Evolutionary conservation across 2,888 invertebrate genomes (phyloP), one percentile per base, ranked within the genome.

Genomic region (Chalcis sispes): DNA sequence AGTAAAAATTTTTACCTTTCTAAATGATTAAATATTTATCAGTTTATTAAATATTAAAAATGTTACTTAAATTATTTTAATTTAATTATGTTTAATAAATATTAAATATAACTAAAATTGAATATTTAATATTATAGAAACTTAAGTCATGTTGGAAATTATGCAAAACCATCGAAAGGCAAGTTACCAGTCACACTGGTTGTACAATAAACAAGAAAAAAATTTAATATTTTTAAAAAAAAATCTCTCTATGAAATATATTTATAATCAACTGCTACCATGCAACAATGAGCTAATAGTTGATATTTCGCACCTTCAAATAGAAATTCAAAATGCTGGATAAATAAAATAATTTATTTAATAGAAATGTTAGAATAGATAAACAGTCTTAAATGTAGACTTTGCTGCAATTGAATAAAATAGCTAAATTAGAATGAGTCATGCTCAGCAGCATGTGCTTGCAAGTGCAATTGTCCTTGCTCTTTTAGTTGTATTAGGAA

Each of bases 381-480:
- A 69, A 59, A 46, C 42, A 8, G 23, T 48, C 23, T 48, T 46
- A 58, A 58, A 52, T 70, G 61, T 70, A 70, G 61, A 40, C 10
- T 32, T n/a, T 7, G 7, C 18, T 52, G n/a, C 32, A 69, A 27
- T 61, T 58, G 25, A 54, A 25, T 18, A 50, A 27, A 62, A 46
- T 54, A 46, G 58, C 13, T 46, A 18, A 59, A 13, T 61, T 82
- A 86, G 80, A 82, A 91, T 91, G 91, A 90, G 90, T 85, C 90
- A 90, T 87, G 89, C 91, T 83, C 90, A 91, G 84, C 91, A 91
- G 87, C 91, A 91, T 86, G 89, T 91, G 85, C 89, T 92, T 84
- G 91, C 91, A 83, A 90, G 91, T 83, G 91, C 91, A 78, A 91
- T 91, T 82, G 89, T 91, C 79, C 89, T 92, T 80, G 91, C 91